These are phyloP conservation scores for Contarinia nasturtii DNA, from an alignment of 1,140 invertebrate species.

Conservation along the genomic window DNA sequence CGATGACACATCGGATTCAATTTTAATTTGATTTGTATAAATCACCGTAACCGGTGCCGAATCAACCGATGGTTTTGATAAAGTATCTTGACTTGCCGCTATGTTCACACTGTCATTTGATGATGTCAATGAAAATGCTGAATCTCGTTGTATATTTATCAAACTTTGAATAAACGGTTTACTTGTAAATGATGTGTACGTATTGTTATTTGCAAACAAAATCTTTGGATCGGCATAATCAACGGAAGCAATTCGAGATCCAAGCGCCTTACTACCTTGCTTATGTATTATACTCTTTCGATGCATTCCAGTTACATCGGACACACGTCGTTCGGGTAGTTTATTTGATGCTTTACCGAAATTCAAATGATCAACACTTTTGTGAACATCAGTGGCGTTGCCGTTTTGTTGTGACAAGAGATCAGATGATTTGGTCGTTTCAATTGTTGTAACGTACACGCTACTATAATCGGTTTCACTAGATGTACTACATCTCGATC, in stretches of 20 bases:
- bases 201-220: slow-evolving; percentile 28
- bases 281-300: slow-evolving; percentile 34
- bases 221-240: slow-evolving; percentile 66
- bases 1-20: no score
- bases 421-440: not conserved
- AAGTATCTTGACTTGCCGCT: slow-evolving; percentile 10
- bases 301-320: slow-evolving; percentile 20
- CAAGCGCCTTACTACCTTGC: slow-evolving; percentile 61
- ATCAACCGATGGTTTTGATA: slow-evolving; percentile 1
- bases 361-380: slow-evolving; percentile 4
- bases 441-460: not conserved
- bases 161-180: slow-evolving; percentile 31
- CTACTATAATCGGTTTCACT: not conserved
- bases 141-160: slow-evolving; percentile 25
- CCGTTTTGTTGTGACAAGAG: not conserved
- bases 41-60: no score
- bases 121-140: slow-evolving; percentile 38
- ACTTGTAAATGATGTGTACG: slow-evolving; percentile 18
- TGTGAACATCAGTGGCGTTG: slow-evolving; percentile 5
- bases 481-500: not conserved
- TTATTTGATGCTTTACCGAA: slow-evolving; percentile 8
- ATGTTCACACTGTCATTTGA: slow-evolving; percentile 34
- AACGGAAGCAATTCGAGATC: slow-evolving; percentile 67
- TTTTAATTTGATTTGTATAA: not conserved
- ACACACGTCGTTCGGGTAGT: slow-evolving; percentile 18